Percentiles rank a stretch among this genome's conserved stretches.
Conservation (phyloP, 2,888 invertebrate species). For the Parnassius smintheus region DNA sequence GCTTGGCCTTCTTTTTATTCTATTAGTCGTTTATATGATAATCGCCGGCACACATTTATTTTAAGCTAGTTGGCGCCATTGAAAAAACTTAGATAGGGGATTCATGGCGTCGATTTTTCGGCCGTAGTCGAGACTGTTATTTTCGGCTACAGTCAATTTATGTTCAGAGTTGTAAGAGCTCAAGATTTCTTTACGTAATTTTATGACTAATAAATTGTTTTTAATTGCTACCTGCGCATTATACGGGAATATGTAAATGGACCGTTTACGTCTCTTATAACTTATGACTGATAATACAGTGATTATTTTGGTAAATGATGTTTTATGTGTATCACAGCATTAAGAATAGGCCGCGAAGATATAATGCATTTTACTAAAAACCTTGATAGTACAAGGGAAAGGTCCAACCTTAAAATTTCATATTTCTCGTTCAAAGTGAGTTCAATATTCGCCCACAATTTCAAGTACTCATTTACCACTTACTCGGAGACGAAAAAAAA, state of each 20-base stretch:
- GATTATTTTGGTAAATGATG: background rate
- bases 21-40: conserved; percentile 37
- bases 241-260: conserved; percentile 1
- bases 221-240: conserved; percentile 7
- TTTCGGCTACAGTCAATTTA: conserved; percentile 13
- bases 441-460: too few relatives aligned
- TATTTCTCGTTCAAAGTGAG: too few relatives aligned
- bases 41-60: conserved; percentile 32
- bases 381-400: too few relatives aligned
- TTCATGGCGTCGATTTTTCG: conserved; percentile 18
- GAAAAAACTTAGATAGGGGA: conserved; percentile 23
- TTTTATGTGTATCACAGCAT: too few relatives aligned
- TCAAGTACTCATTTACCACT: too few relatives aligned
- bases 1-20: conserved; percentile 32
- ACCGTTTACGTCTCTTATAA: background rate
- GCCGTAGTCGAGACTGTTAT: background rate
- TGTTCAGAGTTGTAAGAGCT: conserved; percentile 4
- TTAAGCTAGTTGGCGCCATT: conserved; percentile 34
- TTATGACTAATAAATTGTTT: conserved; percentile 15
- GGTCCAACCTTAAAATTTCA: too few relatives aligned
- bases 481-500: too few relatives aligned
- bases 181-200: conserved; percentile 15
- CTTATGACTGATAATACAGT: conserved; percentile 2
- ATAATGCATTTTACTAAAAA: too few relatives aligned
- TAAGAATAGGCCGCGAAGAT: too few relatives aligned